These are phyloP conservation scores for Rhagoletis pomonella DNA, from an alignment of 1,140 invertebrate species.

Conservation along the genomic window DNA sequence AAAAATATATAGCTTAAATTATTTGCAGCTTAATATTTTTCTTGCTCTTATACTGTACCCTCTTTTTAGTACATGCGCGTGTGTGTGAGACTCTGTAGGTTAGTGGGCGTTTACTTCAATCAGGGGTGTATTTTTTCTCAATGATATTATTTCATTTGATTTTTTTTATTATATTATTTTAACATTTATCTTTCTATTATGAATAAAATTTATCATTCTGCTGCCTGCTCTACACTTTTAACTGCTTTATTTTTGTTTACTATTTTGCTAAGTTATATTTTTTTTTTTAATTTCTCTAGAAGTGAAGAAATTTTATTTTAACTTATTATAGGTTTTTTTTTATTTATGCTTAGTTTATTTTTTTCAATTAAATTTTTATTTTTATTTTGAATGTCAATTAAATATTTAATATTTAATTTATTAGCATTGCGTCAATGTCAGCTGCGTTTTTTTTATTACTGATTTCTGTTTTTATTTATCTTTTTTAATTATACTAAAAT, in stretches of 20 bases:
- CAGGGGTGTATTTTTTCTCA: background rate
- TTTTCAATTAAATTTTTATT: too few species aligned
- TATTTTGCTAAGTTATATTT: background rate
- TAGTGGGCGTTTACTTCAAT: background rate
- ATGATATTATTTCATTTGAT: background rate
- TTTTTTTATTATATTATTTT: background rate
- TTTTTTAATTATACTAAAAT: slow-evolving; percentile 47
- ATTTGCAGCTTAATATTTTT: background rate
- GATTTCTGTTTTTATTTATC: background rate
- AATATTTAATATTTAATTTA: background rate
- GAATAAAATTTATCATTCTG: background rate
- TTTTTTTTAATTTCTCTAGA: slow-evolving; percentile 40
- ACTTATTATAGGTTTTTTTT: slow-evolving; percentile 37
- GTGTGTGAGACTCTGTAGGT: background rate
- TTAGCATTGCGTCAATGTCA: background rate
- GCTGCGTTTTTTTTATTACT: too few species aligned
- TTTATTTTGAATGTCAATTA: slow-evolving; percentile 5
- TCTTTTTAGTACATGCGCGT: background rate
- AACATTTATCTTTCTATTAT: background rate
- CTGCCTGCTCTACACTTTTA: background rate
- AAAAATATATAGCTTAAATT: too few species aligned
- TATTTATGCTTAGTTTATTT: slow-evolving; percentile 14
- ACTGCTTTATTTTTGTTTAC: background rate
- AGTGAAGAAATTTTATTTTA: slow-evolving; percentile 54
- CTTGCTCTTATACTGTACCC: background rate